Base-by-base conservation (phyloP, 2,113 vertebrate species). In the Puffinus mauretanicus region DNA sequence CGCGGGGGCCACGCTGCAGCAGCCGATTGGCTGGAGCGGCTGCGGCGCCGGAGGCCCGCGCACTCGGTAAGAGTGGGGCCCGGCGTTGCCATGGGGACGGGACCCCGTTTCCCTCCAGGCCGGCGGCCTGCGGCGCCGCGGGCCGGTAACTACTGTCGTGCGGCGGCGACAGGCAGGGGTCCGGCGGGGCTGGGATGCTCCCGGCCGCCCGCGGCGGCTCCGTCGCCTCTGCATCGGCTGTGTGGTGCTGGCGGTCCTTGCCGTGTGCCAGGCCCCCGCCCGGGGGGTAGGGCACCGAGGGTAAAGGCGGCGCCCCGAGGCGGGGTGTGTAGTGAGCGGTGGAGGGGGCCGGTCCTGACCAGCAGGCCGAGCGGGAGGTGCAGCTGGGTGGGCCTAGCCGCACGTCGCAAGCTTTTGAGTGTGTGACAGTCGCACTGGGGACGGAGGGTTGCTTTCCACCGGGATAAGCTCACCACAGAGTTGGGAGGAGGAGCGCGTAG, bases 381-480 rank as follows among this genome's bases (percentile, higher is more conserved):
- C 32, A 2, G 27, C 32, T 7, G 32, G 9, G 21, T 15, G 61
- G 38, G 17, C 32, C 7, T 12, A 2, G 2, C 6, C 7, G 5
- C 61, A 2, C 18, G 26, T 6, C 6, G 5, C 49, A 4, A 17
- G 9, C 7, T 3, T 21, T 2, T 12, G 38, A 25, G 34, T 0
- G 51, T 9, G 46, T 9, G 46, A 0, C 9, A 0, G 20, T 5
- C 3, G 24, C 13, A 1, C 5, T 9, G 27, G 4, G 13, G 6
- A 3, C 1, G 1, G 30, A 17, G 40, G 21, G 8, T 6, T 5
- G 22, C 24, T 49, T 14, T 10, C 27, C 10, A 2, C 11, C 1
- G 15, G 11, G 2, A 9, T n/a, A 27, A 30, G 26, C 12, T 47
- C n/a, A 0, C 24, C 13, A 0, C 58, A 6, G 22, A 12, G 30